phyloP scores from a whole-genome alignment of 2,797 vertebrate genomes.

The Urosaurus nigricauda region DNA sequence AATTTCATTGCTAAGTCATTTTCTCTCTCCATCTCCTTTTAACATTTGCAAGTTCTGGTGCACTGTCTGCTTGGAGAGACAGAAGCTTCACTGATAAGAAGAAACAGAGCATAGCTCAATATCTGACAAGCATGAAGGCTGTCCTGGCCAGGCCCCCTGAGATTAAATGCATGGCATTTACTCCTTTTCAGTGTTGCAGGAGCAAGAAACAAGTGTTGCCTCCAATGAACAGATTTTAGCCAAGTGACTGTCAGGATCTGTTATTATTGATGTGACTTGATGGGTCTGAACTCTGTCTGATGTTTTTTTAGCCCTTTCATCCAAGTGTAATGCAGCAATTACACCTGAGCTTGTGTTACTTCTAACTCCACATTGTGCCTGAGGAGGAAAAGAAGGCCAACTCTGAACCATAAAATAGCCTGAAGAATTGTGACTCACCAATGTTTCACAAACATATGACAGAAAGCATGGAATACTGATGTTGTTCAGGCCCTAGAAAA shows the following conservation, averaged over 20 bases:
- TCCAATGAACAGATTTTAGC: conserved; percentile 53
- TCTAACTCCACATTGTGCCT: not conserved
- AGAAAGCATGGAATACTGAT: not conserved
- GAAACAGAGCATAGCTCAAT: conserved; percentile 46
- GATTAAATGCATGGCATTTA: conserved; percentile 25
- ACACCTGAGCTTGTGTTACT: conserved; percentile 22
- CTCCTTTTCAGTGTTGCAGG: conserved; percentile 44
- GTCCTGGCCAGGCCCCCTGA: conserved; percentile 8
- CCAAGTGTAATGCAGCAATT: conserved; percentile 17
- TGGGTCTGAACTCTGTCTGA: conserved; percentile 47
- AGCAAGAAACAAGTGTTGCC: conserved; percentile 29
- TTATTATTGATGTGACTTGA: conserved; percentile 41
- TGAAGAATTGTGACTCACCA: not conserved
- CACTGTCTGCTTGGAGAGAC: conserved; percentile 41
- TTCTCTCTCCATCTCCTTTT: not conserved
- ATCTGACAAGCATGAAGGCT: not conserved
- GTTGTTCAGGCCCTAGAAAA: not conserved
- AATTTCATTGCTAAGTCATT: not conserved
- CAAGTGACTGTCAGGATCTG: conserved; percentile 53
- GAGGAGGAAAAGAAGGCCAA: conserved; percentile 6
- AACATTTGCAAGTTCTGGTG: not conserved
- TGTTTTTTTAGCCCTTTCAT: conserved; percentile 43
- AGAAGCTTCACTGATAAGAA: conserved; percentile 48
- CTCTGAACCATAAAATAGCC: not conserved
- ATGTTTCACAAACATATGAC: not conserved